phyloP scores from a whole-genome alignment of 2,888 invertebrate genomes.

The Microchrysa polita region DNA sequence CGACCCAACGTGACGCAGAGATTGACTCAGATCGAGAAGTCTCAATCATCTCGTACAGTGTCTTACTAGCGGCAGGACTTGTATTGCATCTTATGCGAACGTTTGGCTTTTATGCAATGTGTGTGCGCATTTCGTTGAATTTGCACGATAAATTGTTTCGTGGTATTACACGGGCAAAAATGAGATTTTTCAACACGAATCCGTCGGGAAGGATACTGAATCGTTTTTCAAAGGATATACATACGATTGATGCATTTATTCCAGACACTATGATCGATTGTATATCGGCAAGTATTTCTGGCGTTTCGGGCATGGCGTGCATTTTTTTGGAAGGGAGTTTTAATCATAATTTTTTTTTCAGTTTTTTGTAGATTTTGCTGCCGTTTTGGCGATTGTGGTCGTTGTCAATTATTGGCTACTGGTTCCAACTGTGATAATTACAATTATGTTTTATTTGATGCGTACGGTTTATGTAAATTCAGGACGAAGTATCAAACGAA shows the following conservation, averaged over 20 bases:
- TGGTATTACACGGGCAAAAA: slow-evolving; percentile 74
- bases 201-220: slow-evolving; percentile 75
- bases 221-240: slow-evolving; percentile 75
- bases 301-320: slow-evolving; percentile 49
- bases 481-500: slow-evolving; percentile 67
- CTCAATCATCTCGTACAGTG: slow-evolving; percentile 59
- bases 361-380: slow-evolving; percentile 61
- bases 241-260: slow-evolving; percentile 65
- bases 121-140: slow-evolving; percentile 76
- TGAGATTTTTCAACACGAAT: slow-evolving; percentile 83
- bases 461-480: slow-evolving; percentile 68
- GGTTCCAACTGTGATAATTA: slow-evolving; percentile 70
- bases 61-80: slow-evolving; percentile 57
- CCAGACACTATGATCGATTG: slow-evolving; percentile 64
- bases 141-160: slow-evolving; percentile 85
- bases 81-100: slow-evolving; percentile 68
- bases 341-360: slow-evolving; percentile 49
- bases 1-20: not conserved
- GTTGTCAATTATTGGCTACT: slow-evolving; percentile 71
- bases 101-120: slow-evolving; percentile 75
- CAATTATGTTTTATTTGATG: slow-evolving; percentile 69
- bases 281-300: slow-evolving; percentile 54
- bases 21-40: slow-evolving; percentile 53
- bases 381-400: slow-evolving; percentile 72
- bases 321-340: too few species aligned